Base-by-base conservation (phyloP, 2,113 vertebrate species). In the Dasypus novemcinctus region DNA sequence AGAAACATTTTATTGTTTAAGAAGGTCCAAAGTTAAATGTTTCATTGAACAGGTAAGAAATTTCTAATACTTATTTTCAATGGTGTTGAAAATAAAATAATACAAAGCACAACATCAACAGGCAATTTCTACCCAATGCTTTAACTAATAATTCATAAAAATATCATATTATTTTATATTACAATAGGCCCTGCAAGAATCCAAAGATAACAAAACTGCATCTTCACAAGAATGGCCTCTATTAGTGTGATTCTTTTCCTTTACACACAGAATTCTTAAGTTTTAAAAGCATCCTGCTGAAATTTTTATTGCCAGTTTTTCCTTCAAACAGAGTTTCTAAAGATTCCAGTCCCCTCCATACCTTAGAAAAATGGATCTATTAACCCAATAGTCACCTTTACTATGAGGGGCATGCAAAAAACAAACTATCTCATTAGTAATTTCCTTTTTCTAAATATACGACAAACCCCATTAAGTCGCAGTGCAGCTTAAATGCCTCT, bases 101-200 rank as follows among this genome's bases (percentile, higher is more conserved):
- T 85, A 96, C 87, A 96, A 64, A 49, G 68, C 61, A 46, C 97
- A 83, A 96, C 84, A 94, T 29, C n/a, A 92, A 93, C 49, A 97
- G 54, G 89, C 43, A 91, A 83, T 95, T 95, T 91, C 78, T 96
- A 86, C 43, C 71, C 80, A 76, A 76, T 97, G 96, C 86, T 97
- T 97, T 97, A 93, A 97, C 38, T 94, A 0, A 41, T 82, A 78
- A 95, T 96, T 97, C 92, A 95, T 78, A 96, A 97, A 98, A 97
- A 93, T 71, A 96, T 9, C 7, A 95, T 90, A n/a, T 98, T 97
- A 94, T 64, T 92, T 95, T 96, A 86, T 84, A 90, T 69, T 91
- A 95, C 74, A 97, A 69, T 14, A 96, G 61, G 59, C 23, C 85
- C 95, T 97, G 83, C 85, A 96, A 96, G 93, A 98, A 97, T 90